Base-by-base conservation (phyloP, 2,113 vertebrate species). In the Ahaetulla prasina region DNA sequence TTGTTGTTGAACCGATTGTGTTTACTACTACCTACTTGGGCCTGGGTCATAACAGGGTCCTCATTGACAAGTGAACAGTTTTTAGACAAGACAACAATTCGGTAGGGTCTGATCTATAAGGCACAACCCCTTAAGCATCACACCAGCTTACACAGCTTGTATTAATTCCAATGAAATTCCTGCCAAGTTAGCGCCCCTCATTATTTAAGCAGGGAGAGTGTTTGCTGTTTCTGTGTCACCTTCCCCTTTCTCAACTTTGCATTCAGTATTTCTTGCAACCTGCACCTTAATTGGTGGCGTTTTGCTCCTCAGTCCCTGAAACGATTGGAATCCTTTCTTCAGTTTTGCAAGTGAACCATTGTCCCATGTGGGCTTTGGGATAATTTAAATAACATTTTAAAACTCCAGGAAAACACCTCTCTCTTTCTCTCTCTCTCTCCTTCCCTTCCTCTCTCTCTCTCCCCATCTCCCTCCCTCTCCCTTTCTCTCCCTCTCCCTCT, bases 381-480 rank as follows among this genome's bases (percentile, higher is more conserved):
- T 80, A 39, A 39, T 39, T 80, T 80, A 39, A 80, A 80, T 9
- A 16, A 39, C 14, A 39, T 39, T 80, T 80, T 80, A 80, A 80
- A 80, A 80, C 35, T 22, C 35, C 68, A 39, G 68, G 18, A 80
- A 80, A 80, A 8, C 12, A 14, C 20, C 2, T 80, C 68, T 35
- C 68, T 1, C n/a, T 39, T 16, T 8, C n/a, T 14, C 3, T 7
- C 1, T 54, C 52, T 5, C 4, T 5, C 52, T 53, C 52, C 4
- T 1, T 20, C 16, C 3, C 16, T 53, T 1, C 52, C 52, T 4
- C 16, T 20, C 16, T 20, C 53, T 4, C 0, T 54, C 53, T 2
- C 0, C 2, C 2, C 8, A 7, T 55, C 7, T 7, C 2, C 3
- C 23, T 2, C 22, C 3, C 11, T 50, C 50, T 12, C 11, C 8